Conservation (phyloP, 1,140 invertebrate species). For the Brachionus plicatilis region DNA sequence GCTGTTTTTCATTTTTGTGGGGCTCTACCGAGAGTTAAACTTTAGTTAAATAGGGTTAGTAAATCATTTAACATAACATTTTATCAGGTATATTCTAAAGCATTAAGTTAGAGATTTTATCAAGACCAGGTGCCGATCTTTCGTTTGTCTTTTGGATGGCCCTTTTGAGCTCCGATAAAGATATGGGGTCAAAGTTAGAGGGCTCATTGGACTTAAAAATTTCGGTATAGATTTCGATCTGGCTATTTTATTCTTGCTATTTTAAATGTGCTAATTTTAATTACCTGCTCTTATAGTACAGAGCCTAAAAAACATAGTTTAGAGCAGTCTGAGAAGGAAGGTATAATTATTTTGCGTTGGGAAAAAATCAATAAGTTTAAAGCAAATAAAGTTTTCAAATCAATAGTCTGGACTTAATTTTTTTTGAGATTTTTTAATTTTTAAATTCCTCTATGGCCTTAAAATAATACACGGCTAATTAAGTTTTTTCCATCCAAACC, state of each 20-base stretch:
- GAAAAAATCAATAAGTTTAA: neutral
- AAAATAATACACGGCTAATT: neutral
- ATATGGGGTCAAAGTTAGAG: neutral
- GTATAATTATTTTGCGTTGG: neutral
- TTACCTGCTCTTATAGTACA: too few relatives aligned
- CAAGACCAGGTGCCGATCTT: neutral
- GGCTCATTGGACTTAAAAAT: neutral
- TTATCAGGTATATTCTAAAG: neutral
- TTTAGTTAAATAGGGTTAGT: neutral
- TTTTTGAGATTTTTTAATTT: neutral
- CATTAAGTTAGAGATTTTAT: neutral
- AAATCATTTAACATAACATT: neutral
- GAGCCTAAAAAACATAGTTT: neutral
- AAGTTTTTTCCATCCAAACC: neutral
- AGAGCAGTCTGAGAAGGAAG: neutral
- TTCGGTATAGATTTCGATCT: too few relatives aligned
- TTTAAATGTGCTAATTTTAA: too few relatives aligned
- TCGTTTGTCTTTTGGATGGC: neutral
- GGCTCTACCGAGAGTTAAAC: neutral
- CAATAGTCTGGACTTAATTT: neutral
- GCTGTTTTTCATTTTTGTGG: neutral
- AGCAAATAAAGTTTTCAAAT: neutral
- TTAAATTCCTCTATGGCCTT: neutral
- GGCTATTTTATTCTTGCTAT: too few relatives aligned
- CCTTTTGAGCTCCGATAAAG: neutral